These are phyloP conservation scores for Gallirallus australis DNA, from an alignment of 2,797 vertebrate genomes.

Conservation along the genomic window DNA sequence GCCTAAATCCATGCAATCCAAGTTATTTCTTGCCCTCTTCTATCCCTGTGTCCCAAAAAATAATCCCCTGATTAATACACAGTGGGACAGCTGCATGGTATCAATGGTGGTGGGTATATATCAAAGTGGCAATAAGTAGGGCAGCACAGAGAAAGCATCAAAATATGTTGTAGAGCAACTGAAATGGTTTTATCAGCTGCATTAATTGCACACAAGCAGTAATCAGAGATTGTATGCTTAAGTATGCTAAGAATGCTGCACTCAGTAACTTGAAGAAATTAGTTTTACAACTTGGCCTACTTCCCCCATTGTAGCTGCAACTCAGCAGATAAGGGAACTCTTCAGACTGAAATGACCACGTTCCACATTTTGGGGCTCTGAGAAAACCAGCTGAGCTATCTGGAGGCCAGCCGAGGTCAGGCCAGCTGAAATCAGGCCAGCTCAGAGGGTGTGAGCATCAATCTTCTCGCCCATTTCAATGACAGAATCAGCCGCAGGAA, in stretches of 20 bases:
- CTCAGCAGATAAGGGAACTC: not conserved
- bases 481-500: accelerated
- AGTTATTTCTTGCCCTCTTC: not conserved
- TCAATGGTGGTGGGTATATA: not conserved
- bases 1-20: not conserved
- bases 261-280: slow-evolving; percentile 1
- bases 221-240: not conserved
- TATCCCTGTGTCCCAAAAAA: not conserved
- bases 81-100: not conserved
- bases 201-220: not conserved
- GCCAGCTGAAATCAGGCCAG: not conserved
- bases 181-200: not conserved
- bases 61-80: not conserved
- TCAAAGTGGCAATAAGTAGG: not conserved
- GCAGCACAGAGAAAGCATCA: not conserved
- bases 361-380: not conserved
- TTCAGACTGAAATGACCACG: not conserved
- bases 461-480: not conserved
- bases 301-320: not conserved
- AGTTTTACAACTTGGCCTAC: not conserved
- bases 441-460: not conserved
- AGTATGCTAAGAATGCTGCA: not conserved
- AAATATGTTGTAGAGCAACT: not conserved
- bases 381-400: not conserved
- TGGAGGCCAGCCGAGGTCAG: not conserved